Evolutionary conservation across 2,888 invertebrate species (phyloP), one percentile per base, ranked within the genome.

Genomic region (Hydropsyche betteni): DNA sequence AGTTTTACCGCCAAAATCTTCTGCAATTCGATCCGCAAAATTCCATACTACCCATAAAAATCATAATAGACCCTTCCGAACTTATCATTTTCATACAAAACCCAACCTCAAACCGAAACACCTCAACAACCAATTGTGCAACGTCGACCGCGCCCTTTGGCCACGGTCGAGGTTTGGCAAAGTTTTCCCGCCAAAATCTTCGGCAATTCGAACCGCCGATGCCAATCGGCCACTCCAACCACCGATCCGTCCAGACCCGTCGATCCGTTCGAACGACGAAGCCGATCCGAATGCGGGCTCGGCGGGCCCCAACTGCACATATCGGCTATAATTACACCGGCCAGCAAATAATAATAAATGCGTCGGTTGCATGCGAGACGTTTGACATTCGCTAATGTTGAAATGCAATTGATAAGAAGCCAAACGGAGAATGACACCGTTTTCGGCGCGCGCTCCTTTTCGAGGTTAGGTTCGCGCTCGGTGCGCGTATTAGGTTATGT

Each of bases 301-400:
- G 24, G 24, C 24, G 24, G 24, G 24, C 24, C 24, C 24, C 24
- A 24, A 24, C 24, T 24, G 24, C 24, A 24, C 24, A 24, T 51
- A 12, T n/a, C 55, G 55, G 33, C 10, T 64, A 64, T 64, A 64
- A 33, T 24, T 64, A 64, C 33, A 61, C 34, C 34, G 10, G 36
- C 36, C 1, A 14, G 55, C 16, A 16, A 14, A 16, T 38, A 61
- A 44, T 58, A 73, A 61, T 61, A 33, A 33, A 33, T 51, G 50
- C 69, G 7, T 51, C 16, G 73, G 33, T 75, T 16, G 34, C 69
- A 68, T 68, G 69, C 58, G 72, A 69, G 71, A 58, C 71, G 71
- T 70, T 55, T 68, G 74, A 75, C 77, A 77, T 76, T 75, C 71
- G 75, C 68, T 69, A 70, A 64, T 77, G 79, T 77, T 75, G 79